These are phyloP conservation scores for Cyprinodon brontotheroides DNA, from an alignment of 2,113 vertebrate genomes.

Conservation along the genomic window DNA sequence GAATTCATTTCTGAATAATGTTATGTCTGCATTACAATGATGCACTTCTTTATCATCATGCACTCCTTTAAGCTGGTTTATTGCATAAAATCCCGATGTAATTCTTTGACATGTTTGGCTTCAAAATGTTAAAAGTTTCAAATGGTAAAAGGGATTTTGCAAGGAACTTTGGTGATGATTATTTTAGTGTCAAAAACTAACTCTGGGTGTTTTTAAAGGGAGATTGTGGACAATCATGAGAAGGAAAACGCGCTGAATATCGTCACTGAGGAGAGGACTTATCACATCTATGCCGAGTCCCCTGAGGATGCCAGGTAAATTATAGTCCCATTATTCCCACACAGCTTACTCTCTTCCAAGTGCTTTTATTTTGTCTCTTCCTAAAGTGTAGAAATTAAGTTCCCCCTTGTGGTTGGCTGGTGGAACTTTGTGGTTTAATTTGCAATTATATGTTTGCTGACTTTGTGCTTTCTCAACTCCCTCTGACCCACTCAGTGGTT, in stretches of 20 bases:
- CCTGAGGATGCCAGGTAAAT: constrained; percentile 93
- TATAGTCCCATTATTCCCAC: neutral
- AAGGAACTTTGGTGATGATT: neutral
- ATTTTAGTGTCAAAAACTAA: neutral
- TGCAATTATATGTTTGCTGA: constrained; percentile 44
- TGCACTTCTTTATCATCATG: neutral
- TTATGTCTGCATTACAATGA: no score
- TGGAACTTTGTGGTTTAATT: constrained; percentile 41
- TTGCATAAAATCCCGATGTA: neutral
- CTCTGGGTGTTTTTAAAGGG: constrained; percentile 73
- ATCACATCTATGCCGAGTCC: constrained; percentile 91
- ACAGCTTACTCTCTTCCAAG: constrained; percentile 44
- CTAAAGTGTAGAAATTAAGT: constrained; percentile 38
- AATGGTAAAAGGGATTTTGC: neutral
- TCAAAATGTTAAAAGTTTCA: neutral
- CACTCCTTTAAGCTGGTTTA: neutral
- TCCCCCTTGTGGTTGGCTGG: constrained; percentile 59
- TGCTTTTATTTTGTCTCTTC: neutral
- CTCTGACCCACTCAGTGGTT: constrained; percentile 80
- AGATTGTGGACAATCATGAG: constrained; percentile 93
- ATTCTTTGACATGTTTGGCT: neutral
- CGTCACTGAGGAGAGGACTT: constrained; percentile 89
- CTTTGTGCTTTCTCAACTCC: constrained; percentile 49
- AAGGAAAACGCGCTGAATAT: constrained; percentile 93
- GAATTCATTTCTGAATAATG: neutral